These are phyloP conservation scores for Thryonomys swinderianus DNA, from an alignment of 2,113 vertebrate genomes.

Conservation along the genomic window DNA sequence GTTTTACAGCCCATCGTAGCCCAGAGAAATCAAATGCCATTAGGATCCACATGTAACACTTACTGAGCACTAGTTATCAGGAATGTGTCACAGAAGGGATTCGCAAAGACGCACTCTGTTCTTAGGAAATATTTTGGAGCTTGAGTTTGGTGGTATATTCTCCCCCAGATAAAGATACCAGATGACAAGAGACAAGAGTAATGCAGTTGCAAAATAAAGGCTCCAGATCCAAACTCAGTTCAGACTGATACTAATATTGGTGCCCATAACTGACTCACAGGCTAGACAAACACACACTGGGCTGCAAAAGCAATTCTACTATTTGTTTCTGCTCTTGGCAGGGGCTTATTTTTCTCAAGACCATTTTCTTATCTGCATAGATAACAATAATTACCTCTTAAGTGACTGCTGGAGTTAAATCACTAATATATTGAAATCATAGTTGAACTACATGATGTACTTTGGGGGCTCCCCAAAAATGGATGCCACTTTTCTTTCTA, in stretches of 20 bases:
- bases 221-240: background rate
- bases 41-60: background rate
- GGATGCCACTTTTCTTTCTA: background rate
- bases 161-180: background rate
- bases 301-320: background rate
- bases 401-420: background rate
- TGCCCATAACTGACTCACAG: background rate
- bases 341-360: background rate
- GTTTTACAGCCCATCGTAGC: background rate
- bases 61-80: background rate
- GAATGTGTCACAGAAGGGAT: background rate
- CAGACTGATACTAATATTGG: background rate
- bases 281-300: background rate
- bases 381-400: background rate
- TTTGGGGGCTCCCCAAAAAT: background rate
- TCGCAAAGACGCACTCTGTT: background rate
- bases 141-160: background rate
- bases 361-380: background rate
- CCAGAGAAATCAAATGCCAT: no score
- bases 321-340: no score
- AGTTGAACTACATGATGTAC: background rate
- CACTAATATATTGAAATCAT: background rate
- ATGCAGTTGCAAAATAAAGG: background rate
- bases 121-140: background rate
- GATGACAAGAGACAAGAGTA: background rate